Conservation (phyloP, 2,888 invertebrate genomes). For the Tiphia femorata region DNA sequence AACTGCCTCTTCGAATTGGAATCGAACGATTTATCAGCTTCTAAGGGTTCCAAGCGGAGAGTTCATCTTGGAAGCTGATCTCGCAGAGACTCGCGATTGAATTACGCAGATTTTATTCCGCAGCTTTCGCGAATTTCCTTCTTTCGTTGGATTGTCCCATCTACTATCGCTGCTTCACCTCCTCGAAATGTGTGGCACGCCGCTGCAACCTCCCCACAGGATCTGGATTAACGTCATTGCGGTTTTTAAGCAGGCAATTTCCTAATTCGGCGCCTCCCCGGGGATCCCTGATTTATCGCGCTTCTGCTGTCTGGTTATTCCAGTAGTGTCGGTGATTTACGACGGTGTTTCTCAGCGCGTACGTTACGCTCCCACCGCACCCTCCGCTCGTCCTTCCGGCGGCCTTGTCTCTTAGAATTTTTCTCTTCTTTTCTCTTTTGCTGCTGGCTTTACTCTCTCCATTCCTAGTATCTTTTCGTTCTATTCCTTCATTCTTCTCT, state of each 20-base stretch:
- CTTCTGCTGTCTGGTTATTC: conserved; percentile 45
- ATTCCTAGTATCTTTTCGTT: no score
- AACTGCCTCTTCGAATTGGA: no score
- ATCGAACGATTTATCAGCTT: conserved; percentile 57
- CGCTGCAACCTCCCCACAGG: background rate
- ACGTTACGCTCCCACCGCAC: conserved; percentile 30
- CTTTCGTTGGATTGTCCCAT: conserved; percentile 50
- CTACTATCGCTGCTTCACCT: conserved; percentile 31
- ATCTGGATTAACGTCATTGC: conserved; percentile 65
- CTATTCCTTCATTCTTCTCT: conserved; percentile 3
- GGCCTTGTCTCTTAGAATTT: conserved; percentile 11
- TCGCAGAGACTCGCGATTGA: conserved; percentile 66
- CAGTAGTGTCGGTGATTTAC: conserved; percentile 44
- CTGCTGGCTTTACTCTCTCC: no score
- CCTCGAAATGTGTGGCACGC: conserved; percentile 25
- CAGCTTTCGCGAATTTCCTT: conserved; percentile 3
- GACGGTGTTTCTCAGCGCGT: no score
- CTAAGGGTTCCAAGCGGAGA: no score
- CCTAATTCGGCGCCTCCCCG: conserved; percentile 60
- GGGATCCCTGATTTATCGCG: conserved; percentile 56
- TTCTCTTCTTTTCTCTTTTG: no score
- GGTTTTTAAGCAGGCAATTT: conserved; percentile 68
- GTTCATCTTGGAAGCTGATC: conserved; percentile 58
- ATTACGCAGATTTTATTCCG: conserved; percentile 68
- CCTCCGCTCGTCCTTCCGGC: conserved; percentile 41